Evolutionary conservation across 2,797 vertebrate genomes (phyloP), one percentile per base, ranked within the genome.

Genomic region (Enteromius thamalakanensis): DNA sequence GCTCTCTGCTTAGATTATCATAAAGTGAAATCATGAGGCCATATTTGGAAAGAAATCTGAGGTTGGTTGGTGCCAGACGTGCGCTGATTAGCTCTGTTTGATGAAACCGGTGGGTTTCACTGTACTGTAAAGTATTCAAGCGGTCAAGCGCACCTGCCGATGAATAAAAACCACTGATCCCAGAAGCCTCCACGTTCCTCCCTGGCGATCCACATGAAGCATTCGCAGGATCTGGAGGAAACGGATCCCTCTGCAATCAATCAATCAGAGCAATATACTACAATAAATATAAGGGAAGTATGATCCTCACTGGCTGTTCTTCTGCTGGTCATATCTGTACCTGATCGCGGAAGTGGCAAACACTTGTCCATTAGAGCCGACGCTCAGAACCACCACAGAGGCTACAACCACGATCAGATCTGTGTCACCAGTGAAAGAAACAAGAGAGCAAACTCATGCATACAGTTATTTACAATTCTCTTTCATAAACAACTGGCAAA

Each of bases 271-370:
- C 45, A 60, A 17, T 75, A 87, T 51, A 55, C 21, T 67, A 19
- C 6, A 51, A 42, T 2, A 26, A 65, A 86, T n/a, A 80, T 64
- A 32, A 42, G 71, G 6, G 9, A 32, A 74, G 6, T 10, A 8
- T 19, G 69, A 72, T 53, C 69, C 19, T 26, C 45, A 4, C 23
- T 49, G 69, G 23, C 1, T 40, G 75, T 1, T 60, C 7, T 32
- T 40, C 15, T 51, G n/a, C 15, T 37, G 11, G 10, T 19, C n/a
- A 9, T 17, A 62, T 1, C 34, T 51, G 6, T 93, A 97, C 96
- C 96, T 96, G 92, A 97, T 97, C 67, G 96, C 96, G 86, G 96
- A 98, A 0, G 96, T 97, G 82, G 97, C 96, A 84, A 97, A 97
- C 74, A 97, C 96, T 74, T 97, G 96, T 11, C 96, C 97, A 7